Conservation (phyloP, 92 coral and sea anemone genomes). For the Desmophyllum pertusum region DNA sequence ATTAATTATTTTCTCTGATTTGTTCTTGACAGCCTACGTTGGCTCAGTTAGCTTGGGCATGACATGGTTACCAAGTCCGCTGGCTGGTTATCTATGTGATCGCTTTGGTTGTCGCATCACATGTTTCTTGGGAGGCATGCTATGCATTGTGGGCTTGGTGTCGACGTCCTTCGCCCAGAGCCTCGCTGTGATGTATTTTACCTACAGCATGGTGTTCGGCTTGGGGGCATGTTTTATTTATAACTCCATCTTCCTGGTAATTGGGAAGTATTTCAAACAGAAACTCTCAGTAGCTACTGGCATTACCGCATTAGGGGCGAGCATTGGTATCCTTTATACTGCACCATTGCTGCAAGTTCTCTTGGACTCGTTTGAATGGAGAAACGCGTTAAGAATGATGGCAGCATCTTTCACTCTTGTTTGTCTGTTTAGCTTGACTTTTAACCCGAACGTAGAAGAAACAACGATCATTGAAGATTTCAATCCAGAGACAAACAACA, state of each 20-base stretch:
- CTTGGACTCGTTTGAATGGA: slow-evolving; percentile 32
- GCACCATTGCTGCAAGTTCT: too few relatives aligned
- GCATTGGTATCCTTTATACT: slow-evolving; percentile 24
- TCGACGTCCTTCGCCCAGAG: slow-evolving; percentile 53
- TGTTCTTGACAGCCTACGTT: slow-evolving; percentile 24
- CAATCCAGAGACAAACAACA: not conserved
- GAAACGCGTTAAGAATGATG: slow-evolving; percentile 29
- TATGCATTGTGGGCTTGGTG: slow-evolving; percentile 49
- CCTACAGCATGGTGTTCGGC: slow-evolving; percentile 46
- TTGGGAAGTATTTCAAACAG: slow-evolving; percentile 26
- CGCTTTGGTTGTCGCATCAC: slow-evolving; percentile 6
- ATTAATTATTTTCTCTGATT: too few relatives aligned
- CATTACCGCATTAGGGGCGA: slow-evolving; percentile 19
- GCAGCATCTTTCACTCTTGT: slow-evolving; percentile 7
- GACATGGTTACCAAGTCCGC: too few relatives aligned
- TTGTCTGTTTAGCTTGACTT: slow-evolving; percentile 5
- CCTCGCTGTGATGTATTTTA: slow-evolving; percentile 41
- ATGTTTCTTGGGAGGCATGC: slow-evolving; percentile 35
- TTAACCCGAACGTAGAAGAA: slow-evolving; percentile 6
- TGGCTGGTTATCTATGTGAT: slow-evolving; percentile 12
- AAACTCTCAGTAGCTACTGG: slow-evolving; percentile 46
- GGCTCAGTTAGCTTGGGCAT: slow-evolving; percentile 5
- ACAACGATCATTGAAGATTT: not conserved
- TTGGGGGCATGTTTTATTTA: slow-evolving; percentile 44
- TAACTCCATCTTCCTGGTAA: slow-evolving; percentile 32